Conservation (phyloP, 2,888 invertebrate genomes). For the Drosophila bunnanda region DNA sequence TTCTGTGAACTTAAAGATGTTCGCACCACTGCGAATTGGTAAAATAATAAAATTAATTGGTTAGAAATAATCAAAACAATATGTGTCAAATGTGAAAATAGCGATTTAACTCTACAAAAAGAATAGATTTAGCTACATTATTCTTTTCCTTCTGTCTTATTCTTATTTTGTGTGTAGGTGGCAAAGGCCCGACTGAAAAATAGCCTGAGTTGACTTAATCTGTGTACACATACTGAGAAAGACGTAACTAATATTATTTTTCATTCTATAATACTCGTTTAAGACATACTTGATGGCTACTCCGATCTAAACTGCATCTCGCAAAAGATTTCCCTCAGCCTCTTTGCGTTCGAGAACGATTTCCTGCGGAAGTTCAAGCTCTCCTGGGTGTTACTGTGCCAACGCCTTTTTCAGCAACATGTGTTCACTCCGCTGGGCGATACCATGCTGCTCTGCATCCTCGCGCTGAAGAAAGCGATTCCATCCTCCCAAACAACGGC, state of each 20-base stretch:
- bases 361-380: slow-evolving; percentile 88
- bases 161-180: no score
- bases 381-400: slow-evolving; percentile 89
- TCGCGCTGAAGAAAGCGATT: slow-evolving; percentile 84
- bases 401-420: slow-evolving; percentile 87
- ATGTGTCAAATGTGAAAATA: neutral
- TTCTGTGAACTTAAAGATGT: neutral
- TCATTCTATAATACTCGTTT: slow-evolving; percentile 46
- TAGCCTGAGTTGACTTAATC: no score
- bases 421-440: slow-evolving; percentile 86
- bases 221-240: no score
- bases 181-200: no score
- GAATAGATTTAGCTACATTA: neutral
- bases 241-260: no score
- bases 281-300: slow-evolving; percentile 88
- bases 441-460: slow-evolving; percentile 86
- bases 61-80: no score
- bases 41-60: no score
- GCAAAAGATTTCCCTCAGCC: slow-evolving; percentile 86
- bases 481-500: slow-evolving; percentile 82
- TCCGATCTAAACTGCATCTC: slow-evolving; percentile 87
- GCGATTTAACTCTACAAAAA: neutral
- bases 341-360: slow-evolving; percentile 87
- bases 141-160: neutral
- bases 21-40: no score